These are phyloP conservation scores for Chrysaora quinquecirrha DNA, from an alignment of 30 jellyfish, hydroid and myxozoan genomes.

Conservation along the genomic window DNA sequence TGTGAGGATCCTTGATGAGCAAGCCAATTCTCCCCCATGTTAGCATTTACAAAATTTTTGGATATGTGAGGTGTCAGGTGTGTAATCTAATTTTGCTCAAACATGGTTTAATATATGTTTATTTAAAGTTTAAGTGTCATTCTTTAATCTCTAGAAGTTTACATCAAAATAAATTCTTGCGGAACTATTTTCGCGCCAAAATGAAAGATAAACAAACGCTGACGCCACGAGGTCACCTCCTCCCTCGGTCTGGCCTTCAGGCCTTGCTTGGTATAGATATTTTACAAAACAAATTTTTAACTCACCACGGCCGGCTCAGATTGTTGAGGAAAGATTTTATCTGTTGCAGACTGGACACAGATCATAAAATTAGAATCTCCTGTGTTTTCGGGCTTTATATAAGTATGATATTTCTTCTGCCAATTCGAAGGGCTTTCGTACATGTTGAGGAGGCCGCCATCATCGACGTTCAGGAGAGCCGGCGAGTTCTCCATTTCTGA, in stretches of 20 bases:
- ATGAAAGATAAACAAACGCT: neutral
- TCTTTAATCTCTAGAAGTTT: too few relatives aligned
- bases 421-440: neutral
- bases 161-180: too few relatives aligned
- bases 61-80: too few relatives aligned
- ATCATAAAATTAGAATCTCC: neutral
- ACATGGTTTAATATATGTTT: too few relatives aligned
- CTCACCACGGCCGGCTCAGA: slow-evolving; percentile 3
- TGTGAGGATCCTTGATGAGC: too few relatives aligned
- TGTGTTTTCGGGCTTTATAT: neutral
- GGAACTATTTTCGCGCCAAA: neutral
- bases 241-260: too few relatives aligned
- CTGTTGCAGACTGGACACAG: neutral
- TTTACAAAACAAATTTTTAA: neutral
- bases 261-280: neutral
- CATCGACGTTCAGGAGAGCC: neutral
- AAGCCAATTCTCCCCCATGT: too few relatives aligned
- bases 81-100: too few relatives aligned
- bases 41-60: too few relatives aligned
- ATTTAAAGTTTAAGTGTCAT: too few relatives aligned
- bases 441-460: neutral
- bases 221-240: too few relatives aligned
- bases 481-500: neutral
- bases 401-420: neutral
- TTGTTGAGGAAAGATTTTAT: neutral